phyloP scores from a whole-genome alignment of 2,888 invertebrate species.

The Heliothis peltigera region DNA sequence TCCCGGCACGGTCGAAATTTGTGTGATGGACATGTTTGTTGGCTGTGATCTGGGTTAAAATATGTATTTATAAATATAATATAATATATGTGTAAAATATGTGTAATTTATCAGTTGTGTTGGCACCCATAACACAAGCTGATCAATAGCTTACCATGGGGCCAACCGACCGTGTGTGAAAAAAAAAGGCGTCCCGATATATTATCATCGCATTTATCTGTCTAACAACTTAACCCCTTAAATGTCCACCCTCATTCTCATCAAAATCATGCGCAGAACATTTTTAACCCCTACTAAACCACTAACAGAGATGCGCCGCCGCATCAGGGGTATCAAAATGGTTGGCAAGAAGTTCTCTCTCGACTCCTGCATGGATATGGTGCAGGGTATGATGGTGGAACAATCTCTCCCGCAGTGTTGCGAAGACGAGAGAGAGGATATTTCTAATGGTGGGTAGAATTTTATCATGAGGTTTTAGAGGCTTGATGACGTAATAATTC shows the following conservation, averaged over 20 bases:
- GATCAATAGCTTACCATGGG: too few relatives aligned
- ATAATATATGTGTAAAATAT: too few relatives aligned
- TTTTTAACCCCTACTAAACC: constrained; percentile 43
- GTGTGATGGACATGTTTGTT: too few relatives aligned
- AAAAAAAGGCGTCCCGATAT: too few relatives aligned
- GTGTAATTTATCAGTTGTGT: too few relatives aligned
- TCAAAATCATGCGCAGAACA: background rate
- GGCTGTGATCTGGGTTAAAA: too few relatives aligned
- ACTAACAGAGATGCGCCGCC: constrained; percentile 93
- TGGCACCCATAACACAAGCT: too few relatives aligned
- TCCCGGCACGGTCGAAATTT: too few relatives aligned
- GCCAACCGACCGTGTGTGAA: too few relatives aligned
- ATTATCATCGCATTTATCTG: background rate
- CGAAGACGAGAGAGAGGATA: constrained; percentile 88
- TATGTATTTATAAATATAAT: too few relatives aligned
- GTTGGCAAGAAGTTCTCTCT: constrained; percentile 97
- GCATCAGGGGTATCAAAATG: constrained; percentile 96
- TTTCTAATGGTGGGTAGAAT: constrained; percentile 82
- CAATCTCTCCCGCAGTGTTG: constrained; percentile 88
- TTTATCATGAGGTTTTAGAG: background rate
- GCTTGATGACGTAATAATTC: background rate
- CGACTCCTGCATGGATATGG: constrained; percentile 97
- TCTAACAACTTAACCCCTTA: background rate
- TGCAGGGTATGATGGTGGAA: constrained; percentile 92
- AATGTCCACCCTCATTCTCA: background rate